Evolutionary conservation across 2,113 vertebrate genomes (phyloP).

Genomic region (Cyanocitta stelleri): DNA sequence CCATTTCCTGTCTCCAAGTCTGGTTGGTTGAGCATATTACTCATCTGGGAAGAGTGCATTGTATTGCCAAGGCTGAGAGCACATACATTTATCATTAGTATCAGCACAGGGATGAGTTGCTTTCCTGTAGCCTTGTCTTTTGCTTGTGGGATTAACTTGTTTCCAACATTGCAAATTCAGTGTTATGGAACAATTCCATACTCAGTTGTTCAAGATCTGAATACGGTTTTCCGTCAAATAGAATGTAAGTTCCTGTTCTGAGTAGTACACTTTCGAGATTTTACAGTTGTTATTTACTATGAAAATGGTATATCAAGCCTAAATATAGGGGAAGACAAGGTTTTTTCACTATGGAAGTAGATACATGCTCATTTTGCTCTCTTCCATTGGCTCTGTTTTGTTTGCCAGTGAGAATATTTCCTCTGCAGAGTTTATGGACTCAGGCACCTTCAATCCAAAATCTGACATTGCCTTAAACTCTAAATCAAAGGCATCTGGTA

Average conservation of each 20-base stretch:
- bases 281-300: neutral
- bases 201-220: neutral
- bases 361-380: neutral
- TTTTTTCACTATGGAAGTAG: neutral
- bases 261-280: neutral
- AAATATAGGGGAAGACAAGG: neutral
- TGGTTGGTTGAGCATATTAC: neutral
- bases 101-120: conserved; percentile 3
- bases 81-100: conserved; percentile 30
- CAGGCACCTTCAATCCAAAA: neutral
- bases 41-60: neutral
- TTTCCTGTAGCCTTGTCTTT: neutral
- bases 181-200: neutral
- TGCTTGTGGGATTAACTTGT: conserved; percentile 30
- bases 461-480: neutral
- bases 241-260: neutral
- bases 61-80: neutral
- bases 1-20: conserved; percentile 14
- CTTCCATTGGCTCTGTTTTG: neutral
- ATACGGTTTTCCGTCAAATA: neutral
- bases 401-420: neutral
- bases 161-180: neutral
- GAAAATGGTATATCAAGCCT: neutral
- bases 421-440: neutral
- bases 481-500: neutral